Evolutionary conservation across 2,113 vertebrate species (phyloP).

Genomic region (Anhinga rufa): DNA sequence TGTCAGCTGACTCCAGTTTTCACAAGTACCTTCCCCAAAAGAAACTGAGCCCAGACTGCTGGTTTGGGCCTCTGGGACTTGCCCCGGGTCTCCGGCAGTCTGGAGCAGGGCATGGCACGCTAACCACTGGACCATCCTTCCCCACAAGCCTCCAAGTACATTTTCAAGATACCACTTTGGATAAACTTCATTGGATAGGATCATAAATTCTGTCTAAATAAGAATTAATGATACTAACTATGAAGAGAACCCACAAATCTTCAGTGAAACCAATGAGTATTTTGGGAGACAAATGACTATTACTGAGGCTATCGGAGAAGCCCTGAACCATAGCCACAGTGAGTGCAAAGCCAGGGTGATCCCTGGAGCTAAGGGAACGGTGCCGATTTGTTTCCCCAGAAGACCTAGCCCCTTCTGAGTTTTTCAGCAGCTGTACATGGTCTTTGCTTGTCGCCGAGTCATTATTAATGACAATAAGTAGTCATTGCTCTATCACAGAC

Average conservation of each 20-base stretch:
- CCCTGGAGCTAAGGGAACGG: not conserved
- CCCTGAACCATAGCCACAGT: not conserved
- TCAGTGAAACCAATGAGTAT: not conserved
- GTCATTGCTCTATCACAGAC: not conserved
- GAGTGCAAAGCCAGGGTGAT: not conserved
- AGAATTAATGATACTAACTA: conserved; percentile 37
- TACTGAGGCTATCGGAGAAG: not conserved
- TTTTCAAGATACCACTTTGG: not conserved
- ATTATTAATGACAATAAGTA: not conserved
- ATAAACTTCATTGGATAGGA: not conserved
- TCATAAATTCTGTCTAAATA: not conserved
- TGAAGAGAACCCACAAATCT: conserved; percentile 24
- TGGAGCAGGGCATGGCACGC: rapidly evolving
- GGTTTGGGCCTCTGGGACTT: not conserved
- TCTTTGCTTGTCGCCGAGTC: not conserved
- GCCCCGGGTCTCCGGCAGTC: not conserved
- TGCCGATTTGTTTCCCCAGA: not conserved
- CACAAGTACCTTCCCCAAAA: not conserved
- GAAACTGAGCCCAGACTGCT: not conserved
- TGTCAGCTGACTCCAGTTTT: not conserved
- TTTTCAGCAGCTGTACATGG: not conserved
- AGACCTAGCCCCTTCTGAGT: not conserved
- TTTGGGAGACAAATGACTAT: conserved; percentile 46
- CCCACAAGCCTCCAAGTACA: not conserved
- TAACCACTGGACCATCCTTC: not conserved